Percentiles rank a stretch among this genome's conserved stretches.
These are phyloP conservation scores for Agrilus cyanescens DNA, from an alignment of 2,888 invertebrate genomes.

Conservation along the genomic window DNA sequence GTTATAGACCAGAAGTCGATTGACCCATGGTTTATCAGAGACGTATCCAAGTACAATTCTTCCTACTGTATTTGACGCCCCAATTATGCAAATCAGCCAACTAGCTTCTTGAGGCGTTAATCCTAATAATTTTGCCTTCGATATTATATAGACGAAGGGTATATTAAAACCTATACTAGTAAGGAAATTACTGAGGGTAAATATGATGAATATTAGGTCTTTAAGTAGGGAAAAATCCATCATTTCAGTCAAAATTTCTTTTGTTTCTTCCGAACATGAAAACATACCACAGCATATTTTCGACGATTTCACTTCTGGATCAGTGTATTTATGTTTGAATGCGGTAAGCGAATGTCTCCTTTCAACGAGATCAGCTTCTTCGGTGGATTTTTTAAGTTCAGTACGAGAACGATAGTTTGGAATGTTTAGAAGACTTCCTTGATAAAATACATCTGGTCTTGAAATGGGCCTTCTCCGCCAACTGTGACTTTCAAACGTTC, in stretches of 20 bases:
- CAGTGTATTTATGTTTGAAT: slow-evolving; percentile 12
- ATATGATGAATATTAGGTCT: slow-evolving; percentile 79
- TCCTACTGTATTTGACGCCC: slow-evolving; percentile 81
- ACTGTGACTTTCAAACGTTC: slow-evolving; percentile 41
- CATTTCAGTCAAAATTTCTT: slow-evolving; percentile 66
- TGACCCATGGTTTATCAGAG: slow-evolving; percentile 82
- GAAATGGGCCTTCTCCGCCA: slow-evolving; percentile 55
- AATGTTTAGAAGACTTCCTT: slow-evolving; percentile 53
- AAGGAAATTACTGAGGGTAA: slow-evolving; percentile 86
- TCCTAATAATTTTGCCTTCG: slow-evolving; percentile 52
- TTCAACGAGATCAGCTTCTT: slow-evolving; percentile 21
- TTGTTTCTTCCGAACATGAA: slow-evolving; percentile 57
- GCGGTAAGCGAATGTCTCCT: slow-evolving; percentile 19
- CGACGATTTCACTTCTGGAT: slow-evolving; percentile 10
- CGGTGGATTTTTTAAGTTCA: slow-evolving; percentile 19
- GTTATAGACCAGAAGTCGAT: slow-evolving; percentile 84
- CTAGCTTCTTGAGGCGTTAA: slow-evolving; percentile 49
- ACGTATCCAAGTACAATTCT: slow-evolving; percentile 78
- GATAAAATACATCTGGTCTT: slow-evolving; percentile 80
- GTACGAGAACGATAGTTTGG: slow-evolving; percentile 28
- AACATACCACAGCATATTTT: slow-evolving; percentile 37
- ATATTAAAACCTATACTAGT: slow-evolving; percentile 92
- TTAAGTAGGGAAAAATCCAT: slow-evolving; percentile 73
- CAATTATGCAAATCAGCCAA: slow-evolving; percentile 67
- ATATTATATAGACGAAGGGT: slow-evolving; percentile 78